Conservation (phyloP, 2,888 invertebrate genomes). For the Sarcophaga carnaria region DNA sequence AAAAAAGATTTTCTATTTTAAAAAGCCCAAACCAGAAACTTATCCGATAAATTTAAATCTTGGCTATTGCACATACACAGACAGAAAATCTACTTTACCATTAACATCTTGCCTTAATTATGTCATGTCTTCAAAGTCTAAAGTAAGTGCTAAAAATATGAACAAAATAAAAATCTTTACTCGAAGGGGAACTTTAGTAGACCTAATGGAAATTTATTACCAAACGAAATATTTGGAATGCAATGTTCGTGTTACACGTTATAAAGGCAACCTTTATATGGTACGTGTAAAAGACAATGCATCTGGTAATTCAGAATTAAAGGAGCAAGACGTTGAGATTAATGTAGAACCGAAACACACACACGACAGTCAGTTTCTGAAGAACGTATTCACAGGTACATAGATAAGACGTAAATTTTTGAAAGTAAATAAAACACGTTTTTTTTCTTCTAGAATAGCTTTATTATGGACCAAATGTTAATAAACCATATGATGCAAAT, state of each 20-base stretch:
- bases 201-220: neutral
- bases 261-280: slow-evolving; percentile 31
- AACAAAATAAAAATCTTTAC: slow-evolving; percentile 5
- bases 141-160: neutral
- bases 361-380: neutral
- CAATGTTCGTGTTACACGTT: neutral
- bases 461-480: neutral
- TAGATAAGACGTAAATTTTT: too few species aligned
- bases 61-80: neutral
- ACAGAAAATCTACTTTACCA: neutral
- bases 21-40: neutral
- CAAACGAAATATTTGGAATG: neutral
- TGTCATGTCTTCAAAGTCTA: neutral
- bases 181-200: neutral
- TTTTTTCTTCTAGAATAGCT: slow-evolving; percentile 4
- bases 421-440: neutral
- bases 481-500: slow-evolving; percentile 10
- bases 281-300: neutral
- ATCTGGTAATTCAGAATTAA: neutral
- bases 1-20: slow-evolving; percentile 32
- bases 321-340: neutral
- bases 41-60: slow-evolving; percentile 37
- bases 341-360: neutral
- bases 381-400: too few species aligned
- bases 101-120: neutral